Percentiles rank a stretch among this genome's conserved stretches.
These are phyloP conservation scores for Falco naumanni DNA, from an alignment of 2,797 vertebrate species.

Conservation along the genomic window DNA sequence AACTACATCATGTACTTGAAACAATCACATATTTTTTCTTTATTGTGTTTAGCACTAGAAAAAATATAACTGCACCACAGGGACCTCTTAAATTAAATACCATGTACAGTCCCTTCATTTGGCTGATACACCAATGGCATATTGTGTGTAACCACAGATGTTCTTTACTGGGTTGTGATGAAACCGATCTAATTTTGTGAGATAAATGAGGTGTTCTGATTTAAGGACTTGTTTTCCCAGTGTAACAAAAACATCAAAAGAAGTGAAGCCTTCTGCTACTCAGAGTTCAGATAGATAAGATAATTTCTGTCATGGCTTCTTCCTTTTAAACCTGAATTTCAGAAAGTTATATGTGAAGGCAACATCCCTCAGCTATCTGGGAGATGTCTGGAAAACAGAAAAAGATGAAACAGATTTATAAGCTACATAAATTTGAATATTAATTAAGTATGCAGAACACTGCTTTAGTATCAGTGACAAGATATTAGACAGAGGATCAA, in stretches of 20 bases:
- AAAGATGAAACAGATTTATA: neutral
- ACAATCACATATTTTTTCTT: neutral
- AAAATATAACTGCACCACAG: neutral
- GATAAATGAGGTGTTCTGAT: conserved; percentile 32
- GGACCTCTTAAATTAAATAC: conserved; percentile 25
- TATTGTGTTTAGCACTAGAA: neutral
- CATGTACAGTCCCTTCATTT: neutral
- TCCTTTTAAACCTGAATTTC: neutral
- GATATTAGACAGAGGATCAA: neutral
- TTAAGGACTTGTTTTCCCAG: conserved; percentile 28
- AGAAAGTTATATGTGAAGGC: neutral
- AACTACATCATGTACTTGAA: neutral
- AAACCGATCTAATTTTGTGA: conserved; percentile 31
- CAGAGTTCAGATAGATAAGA: neutral
- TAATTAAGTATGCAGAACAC: neutral
- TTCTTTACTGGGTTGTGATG: neutral
- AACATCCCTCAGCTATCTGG: neutral
- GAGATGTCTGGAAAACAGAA: neutral
- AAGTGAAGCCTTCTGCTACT: neutral
- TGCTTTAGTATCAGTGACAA: neutral
- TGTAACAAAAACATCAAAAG: neutral
- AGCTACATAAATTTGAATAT: neutral
- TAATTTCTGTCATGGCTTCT: neutral
- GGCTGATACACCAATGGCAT: neutral
- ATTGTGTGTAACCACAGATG: conserved; percentile 8